Conservation (phyloP, 2,113 vertebrate genomes). For the Dissostichus mawsoni region DNA sequence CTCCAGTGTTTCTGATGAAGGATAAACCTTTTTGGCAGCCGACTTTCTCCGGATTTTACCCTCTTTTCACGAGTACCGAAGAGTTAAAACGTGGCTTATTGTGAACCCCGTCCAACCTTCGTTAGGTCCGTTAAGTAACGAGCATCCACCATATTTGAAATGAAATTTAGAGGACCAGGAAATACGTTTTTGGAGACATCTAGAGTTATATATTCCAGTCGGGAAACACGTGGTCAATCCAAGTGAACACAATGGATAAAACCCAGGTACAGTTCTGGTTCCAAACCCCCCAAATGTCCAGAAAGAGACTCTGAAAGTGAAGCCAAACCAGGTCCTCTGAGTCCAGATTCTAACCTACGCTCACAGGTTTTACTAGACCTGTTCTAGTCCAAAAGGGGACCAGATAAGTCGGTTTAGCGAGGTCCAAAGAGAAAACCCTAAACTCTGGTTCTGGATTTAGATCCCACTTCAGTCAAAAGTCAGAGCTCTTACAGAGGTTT, state of each 20-base stretch:
- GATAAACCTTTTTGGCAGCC: neutral
- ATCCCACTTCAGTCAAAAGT: neutral
- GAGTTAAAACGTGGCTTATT: too few species aligned
- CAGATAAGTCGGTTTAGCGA: too few species aligned
- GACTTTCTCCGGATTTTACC: neutral
- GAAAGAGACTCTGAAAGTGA: too few species aligned
- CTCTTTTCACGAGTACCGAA: neutral
- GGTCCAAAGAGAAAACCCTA: constrained; percentile 2
- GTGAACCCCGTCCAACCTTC: neutral
- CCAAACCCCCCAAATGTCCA: neutral
- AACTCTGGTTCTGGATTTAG: constrained; percentile 2
- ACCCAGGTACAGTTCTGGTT: neutral
- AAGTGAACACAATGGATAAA: neutral
- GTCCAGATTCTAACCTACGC: constrained; percentile 1
- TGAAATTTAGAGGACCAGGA: neutral
- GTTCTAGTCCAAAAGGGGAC: neutral
- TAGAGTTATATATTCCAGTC: neutral
- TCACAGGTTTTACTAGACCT: neutral
- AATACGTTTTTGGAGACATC: neutral
- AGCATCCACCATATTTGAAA: neutral
- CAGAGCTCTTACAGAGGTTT: neutral
- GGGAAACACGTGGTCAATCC: neutral
- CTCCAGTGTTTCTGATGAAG: too few species aligned
- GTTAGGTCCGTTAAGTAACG: neutral
- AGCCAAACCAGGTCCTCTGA: neutral